Evolutionary conservation across 2,113 vertebrate genomes (phyloP).

Genomic region (Zosterops borbonicus): DNA sequence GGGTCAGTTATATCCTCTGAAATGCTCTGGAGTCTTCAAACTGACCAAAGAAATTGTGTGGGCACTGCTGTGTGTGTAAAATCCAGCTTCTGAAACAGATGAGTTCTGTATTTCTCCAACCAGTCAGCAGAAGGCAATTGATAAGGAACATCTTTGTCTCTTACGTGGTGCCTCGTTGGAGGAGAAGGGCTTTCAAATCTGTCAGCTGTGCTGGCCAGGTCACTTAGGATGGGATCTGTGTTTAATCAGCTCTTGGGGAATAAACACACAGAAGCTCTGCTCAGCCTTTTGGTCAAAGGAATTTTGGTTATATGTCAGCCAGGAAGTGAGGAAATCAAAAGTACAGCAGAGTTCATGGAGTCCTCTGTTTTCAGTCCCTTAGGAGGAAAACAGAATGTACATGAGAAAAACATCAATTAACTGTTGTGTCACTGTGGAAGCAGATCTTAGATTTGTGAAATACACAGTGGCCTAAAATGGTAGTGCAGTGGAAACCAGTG

Average conservation of each 20-base stretch:
- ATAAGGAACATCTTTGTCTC: background rate
- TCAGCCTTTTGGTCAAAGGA: constrained; percentile 1
- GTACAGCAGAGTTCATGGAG: constrained; percentile 46
- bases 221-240: background rate
- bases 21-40: background rate
- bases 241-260: background rate
- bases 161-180: background rate
- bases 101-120: background rate
- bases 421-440: background rate
- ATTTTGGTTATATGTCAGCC: constrained; percentile 37
- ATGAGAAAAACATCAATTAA: constrained; percentile 35
- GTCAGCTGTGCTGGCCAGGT: background rate
- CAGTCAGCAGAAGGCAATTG: background rate
- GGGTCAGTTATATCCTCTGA: background rate
- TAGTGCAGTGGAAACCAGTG: background rate
- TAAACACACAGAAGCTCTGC: constrained; percentile 49
- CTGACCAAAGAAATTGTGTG: background rate
- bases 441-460: background rate
- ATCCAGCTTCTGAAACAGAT: background rate
- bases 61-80: background rate
- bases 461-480: background rate
- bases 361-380: constrained; percentile 17
- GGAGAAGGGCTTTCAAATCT: background rate
- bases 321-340: constrained; percentile 55
- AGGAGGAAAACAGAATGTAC: constrained; percentile 30